Conservation (phyloP, 1,140 invertebrate species). For the Philopotamus ludificatus region DNA sequence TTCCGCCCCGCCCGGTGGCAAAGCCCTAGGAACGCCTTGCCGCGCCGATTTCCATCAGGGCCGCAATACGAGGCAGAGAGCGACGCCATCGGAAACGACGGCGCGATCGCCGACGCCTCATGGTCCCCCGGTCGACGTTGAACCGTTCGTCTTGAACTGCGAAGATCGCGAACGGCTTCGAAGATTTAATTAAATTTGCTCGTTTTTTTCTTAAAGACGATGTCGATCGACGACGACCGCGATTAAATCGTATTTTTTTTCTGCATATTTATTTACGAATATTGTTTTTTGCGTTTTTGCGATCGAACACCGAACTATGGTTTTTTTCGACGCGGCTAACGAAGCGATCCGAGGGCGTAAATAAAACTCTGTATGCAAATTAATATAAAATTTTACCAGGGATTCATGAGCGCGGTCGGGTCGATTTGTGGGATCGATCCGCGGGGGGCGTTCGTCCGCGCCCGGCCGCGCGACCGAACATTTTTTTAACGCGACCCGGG, state of each 20-base stretch:
- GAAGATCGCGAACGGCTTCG: too few species aligned
- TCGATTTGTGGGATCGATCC: not conserved
- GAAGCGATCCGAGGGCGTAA: not conserved
- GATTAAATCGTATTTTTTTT: too few species aligned
- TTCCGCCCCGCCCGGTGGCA: conserved; percentile 32
- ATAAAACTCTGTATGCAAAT: conserved; percentile 24
- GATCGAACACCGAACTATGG: not conserved
- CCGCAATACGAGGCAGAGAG: not conserved
- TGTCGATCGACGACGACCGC: too few species aligned
- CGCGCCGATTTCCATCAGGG: conserved; percentile 31
- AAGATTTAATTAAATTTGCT: too few species aligned
- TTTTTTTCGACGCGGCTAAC: not conserved
- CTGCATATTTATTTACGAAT: too few species aligned
- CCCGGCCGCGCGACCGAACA: not conserved
- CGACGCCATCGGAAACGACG: too few species aligned
- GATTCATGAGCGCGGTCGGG: not conserved
- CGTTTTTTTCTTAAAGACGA: too few species aligned
- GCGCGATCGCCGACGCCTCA: too few species aligned
- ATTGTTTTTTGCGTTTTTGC: not conserved
- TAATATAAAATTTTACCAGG: conserved; percentile 26
- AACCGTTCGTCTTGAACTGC: too few species aligned
- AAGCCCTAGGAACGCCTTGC: conserved; percentile 42
- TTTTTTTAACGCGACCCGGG: not conserved
- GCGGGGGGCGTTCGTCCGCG: not conserved
- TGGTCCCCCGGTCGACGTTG: too few species aligned